These are phyloP conservation scores for Marmota flaviventris DNA, from an alignment of 2,113 vertebrate genomes.

Conservation along the genomic window DNA sequence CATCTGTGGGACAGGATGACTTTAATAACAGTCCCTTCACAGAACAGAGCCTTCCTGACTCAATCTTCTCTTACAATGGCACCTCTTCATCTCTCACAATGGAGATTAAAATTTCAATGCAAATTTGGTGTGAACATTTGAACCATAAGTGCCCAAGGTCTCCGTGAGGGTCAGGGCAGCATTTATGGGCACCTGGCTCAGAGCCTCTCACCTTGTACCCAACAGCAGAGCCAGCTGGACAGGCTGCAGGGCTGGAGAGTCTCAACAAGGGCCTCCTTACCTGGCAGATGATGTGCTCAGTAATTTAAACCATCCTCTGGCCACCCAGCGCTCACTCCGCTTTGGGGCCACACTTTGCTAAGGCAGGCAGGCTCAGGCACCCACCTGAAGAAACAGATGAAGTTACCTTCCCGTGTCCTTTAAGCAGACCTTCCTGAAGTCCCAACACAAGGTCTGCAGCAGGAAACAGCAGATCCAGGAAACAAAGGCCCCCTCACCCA, in stretches of 20 bases:
- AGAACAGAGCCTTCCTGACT: background rate
- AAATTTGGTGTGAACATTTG: background rate
- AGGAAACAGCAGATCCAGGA: background rate
- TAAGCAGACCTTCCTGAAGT: background rate
- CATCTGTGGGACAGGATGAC: background rate
- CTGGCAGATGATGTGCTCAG: accelerated
- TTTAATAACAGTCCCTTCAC: background rate
- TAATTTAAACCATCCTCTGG: background rate
- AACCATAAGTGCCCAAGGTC: background rate
- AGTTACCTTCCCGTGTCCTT: background rate
- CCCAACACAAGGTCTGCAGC: background rate
- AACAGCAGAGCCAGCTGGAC: background rate
- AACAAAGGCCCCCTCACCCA: background rate
- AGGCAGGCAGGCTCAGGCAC: background rate
- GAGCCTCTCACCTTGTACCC: background rate
- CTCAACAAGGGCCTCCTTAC: background rate
- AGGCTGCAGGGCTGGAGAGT: background rate
- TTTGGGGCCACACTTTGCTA: background rate
- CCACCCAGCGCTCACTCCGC: background rate
- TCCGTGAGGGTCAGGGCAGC: background rate
- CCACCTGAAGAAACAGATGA: background rate
- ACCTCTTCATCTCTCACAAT: background rate
- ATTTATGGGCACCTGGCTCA: background rate
- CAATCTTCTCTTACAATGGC: background rate
- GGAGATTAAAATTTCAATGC: background rate